These are phyloP conservation scores for Tanytarsus gracilentus DNA, from an alignment of 2,888 invertebrate species.

Conservation along the genomic window DNA sequence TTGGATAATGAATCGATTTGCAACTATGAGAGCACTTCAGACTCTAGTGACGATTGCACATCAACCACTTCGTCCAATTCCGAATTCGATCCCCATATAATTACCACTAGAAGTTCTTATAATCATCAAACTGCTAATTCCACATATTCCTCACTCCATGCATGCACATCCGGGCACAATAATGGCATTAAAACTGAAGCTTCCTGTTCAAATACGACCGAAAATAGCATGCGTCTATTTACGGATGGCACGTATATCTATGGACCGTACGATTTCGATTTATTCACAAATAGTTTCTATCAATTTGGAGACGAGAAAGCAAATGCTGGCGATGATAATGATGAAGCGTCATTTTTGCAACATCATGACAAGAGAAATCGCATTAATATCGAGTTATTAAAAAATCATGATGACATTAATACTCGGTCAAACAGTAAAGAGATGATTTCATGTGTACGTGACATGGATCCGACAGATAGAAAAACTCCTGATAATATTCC, in stretches of 20 bases:
- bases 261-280: conserved; percentile 18
- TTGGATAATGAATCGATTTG: neutral
- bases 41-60: neutral
- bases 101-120: too few relatives aligned
- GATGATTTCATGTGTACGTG: conserved; percentile 9
- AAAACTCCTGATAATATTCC: neutral
- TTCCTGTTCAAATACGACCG: neutral
- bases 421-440: neutral
- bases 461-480: neutral
- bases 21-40: too few relatives aligned
- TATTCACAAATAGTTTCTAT: conserved; percentile 16
- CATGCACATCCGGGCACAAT: too few relatives aligned
- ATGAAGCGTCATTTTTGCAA: neutral
- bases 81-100: too few relatives aligned
- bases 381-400: conserved; percentile 21
- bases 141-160: too few relatives aligned
- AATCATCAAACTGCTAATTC: too few relatives aligned
- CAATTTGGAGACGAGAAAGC: conserved; percentile 4
- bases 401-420: conserved; percentile 26
- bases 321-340: neutral
- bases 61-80: neutral
- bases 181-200: too few relatives aligned
- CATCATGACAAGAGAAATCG: neutral
- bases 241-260: neutral
- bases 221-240: neutral